phyloP scores from a whole-genome alignment of 2,797 vertebrate genomes.

The Acanthiza pusilla region DNA sequence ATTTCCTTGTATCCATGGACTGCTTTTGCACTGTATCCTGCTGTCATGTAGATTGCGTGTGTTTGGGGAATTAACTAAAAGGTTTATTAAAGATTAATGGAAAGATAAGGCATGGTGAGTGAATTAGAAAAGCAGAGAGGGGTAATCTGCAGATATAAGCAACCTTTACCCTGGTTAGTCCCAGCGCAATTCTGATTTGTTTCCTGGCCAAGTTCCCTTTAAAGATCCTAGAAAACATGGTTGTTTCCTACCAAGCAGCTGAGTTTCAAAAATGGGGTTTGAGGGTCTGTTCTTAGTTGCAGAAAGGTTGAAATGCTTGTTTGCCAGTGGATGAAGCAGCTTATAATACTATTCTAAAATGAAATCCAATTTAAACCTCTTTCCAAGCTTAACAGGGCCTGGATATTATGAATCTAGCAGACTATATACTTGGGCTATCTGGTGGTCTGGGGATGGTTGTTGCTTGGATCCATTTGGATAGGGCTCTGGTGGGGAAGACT shows the following conservation, averaged over 20 bases:
- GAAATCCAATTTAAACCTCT: not conserved
- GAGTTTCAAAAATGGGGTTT: not conserved
- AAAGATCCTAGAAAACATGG: not conserved
- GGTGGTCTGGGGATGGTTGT: not conserved
- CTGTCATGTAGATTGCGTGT: slow-evolving; percentile 46
- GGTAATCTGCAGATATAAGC: slow-evolving; percentile 60
- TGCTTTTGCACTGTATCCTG: slow-evolving; percentile 27
- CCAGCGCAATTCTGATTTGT: slow-evolving; percentile 13
- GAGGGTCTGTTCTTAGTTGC: not conserved
- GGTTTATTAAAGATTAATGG: slow-evolving; percentile 67
- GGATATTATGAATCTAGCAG: not conserved
- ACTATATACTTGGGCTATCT: not conserved
- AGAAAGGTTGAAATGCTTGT: not conserved
- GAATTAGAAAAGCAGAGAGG: slow-evolving; percentile 62
- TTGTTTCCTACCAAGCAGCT: not conserved
- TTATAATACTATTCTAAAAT: not conserved
- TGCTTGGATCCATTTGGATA: not conserved
- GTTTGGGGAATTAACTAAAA: slow-evolving; percentile 68
- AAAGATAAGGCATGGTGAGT: slow-evolving; percentile 57
- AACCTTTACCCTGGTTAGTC: slow-evolving; percentile 47
- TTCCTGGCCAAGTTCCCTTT: not conserved
- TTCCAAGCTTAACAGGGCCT: not conserved
- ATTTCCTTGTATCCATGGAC: not conserved
- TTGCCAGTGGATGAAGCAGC: not conserved
- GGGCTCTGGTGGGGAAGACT: not conserved